phyloP scores from a whole-genome alignment of 2,888 invertebrate genomes.

The Ferrisia virgata region DNA sequence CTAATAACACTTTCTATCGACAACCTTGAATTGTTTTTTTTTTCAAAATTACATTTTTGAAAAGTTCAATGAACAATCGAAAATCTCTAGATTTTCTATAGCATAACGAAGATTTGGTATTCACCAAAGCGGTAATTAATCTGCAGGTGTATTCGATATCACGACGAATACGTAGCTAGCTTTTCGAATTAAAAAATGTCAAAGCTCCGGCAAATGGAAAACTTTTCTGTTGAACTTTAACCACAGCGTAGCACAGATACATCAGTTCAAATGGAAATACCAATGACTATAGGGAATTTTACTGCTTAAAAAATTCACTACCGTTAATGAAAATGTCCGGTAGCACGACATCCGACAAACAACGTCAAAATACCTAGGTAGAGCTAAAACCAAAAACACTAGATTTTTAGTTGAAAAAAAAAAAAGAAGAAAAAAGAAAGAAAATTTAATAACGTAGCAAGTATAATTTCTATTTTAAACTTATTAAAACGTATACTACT shows the following conservation, averaged over 20 bases:
- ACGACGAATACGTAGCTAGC: neutral
- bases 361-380: constrained; percentile 9
- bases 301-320: neutral
- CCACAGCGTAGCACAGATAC: neutral
- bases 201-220: neutral
- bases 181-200: neutral
- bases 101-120: too few relatives aligned
- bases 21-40: neutral
- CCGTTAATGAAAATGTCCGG: constrained; percentile 8
- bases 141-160: too few relatives aligned
- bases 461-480: neutral
- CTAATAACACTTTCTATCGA: neutral
- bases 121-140: too few relatives aligned
- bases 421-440: too few relatives aligned
- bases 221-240: neutral
- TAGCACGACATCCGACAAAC: too few relatives aligned
- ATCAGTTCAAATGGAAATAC: neutral
- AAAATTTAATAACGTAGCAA: constrained; percentile 13
- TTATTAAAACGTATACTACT: neutral
- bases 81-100: too few relatives aligned
- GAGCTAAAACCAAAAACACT: neutral
- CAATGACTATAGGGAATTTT: neutral
- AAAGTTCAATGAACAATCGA: neutral
- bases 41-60: neutral
- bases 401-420: neutral